Percentiles rank a stretch among this genome's conserved stretches.
phyloP scores from a whole-genome alignment of 2,888 invertebrate species.

The Agrotis exclamationis region DNA sequence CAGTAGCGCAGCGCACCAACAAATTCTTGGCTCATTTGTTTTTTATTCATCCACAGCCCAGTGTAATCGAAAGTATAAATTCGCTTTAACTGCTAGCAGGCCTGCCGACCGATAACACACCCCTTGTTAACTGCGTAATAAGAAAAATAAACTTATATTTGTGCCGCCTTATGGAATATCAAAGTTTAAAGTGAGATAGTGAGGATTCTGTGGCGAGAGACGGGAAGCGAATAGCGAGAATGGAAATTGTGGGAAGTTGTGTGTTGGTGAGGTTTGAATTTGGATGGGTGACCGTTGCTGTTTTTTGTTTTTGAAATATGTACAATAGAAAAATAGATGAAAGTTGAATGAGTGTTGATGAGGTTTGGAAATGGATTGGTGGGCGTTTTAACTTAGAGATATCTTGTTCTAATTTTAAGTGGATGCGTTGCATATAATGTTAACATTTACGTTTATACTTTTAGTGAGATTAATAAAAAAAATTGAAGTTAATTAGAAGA shows the following conservation, averaged over 20 bases:
- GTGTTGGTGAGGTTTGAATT: not conserved
- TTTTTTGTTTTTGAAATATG: no score
- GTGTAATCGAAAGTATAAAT: constrained; percentile 91
- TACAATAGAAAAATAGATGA: not conserved
- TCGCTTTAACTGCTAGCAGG: constrained; percentile 85
- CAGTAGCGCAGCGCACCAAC: constrained; percentile 84
- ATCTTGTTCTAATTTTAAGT: not conserved
- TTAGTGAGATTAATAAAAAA: no score
- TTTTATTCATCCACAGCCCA: constrained; percentile 88
- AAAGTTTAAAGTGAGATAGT: constrained; percentile 77
- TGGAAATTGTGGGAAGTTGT: not conserved
- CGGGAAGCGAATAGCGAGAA: not conserved
- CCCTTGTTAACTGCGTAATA: constrained; percentile 88
- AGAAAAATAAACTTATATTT: constrained; percentile 89
- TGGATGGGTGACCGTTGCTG: constrained; percentile 9
- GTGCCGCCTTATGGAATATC: constrained; percentile 83
- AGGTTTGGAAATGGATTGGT: constrained; percentile 2
- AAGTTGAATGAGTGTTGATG: not conserved
- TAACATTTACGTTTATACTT: no score
- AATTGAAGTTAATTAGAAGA: no score
- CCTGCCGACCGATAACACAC: constrained; percentile 84
- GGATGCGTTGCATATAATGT: no score
- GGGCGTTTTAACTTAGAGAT: not conserved
- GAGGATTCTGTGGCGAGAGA: constrained; percentile 33
- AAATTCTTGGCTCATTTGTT: constrained; percentile 90